These are phyloP conservation scores for Penaeus indicus DNA, from an alignment of 1,140 invertebrate genomes.

Conservation along the genomic window DNA sequence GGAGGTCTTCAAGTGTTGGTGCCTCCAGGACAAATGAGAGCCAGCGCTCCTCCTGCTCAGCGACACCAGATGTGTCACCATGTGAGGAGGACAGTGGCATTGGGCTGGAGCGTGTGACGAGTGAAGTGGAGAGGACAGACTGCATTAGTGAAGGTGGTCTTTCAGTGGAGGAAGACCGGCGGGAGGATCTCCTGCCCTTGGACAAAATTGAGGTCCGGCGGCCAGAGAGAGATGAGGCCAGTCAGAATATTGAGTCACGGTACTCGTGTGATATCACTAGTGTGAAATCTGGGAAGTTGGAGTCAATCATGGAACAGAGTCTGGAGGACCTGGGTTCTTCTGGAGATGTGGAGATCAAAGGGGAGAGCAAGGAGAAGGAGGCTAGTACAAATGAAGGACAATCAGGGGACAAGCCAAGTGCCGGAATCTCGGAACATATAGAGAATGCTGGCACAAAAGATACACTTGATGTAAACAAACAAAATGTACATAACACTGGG, in stretches of 20 bases:
- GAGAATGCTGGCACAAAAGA: no score
- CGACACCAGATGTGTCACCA: slow-evolving; percentile 62
- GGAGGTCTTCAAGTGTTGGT: slow-evolving; percentile 48
- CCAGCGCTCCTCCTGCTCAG: slow-evolving; percentile 45
- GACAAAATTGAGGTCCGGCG: slow-evolving; percentile 77
- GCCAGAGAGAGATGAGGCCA: slow-evolving; percentile 24
- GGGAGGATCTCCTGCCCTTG: slow-evolving; percentile 69
- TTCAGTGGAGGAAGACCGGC: slow-evolving; percentile 64
- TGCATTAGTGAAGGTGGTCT: slow-evolving; percentile 50
- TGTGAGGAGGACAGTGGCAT: slow-evolving; percentile 66
- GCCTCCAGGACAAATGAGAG: slow-evolving; percentile 48
- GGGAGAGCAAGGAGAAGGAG: no score
- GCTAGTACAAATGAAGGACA: no score
- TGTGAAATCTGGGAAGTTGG: slow-evolving; percentile 51
- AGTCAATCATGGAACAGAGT: slow-evolving; percentile 60
- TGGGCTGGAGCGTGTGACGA: slow-evolving; percentile 67
- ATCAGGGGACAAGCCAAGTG: no score
- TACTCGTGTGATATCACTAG: slow-evolving; percentile 13
- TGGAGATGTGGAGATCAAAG: slow-evolving; percentile 26
- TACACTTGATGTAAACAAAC: neutral
- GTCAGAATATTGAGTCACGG: slow-evolving; percentile 27
- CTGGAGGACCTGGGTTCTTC: slow-evolving; percentile 43
- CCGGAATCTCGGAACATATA: no score
- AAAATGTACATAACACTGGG: neutral
- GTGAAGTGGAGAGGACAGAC: slow-evolving; percentile 58